Conservation (phyloP, 30 jellyfish, hydroid and myxozoan genomes). For the Rhopilema esculentum region DNA sequence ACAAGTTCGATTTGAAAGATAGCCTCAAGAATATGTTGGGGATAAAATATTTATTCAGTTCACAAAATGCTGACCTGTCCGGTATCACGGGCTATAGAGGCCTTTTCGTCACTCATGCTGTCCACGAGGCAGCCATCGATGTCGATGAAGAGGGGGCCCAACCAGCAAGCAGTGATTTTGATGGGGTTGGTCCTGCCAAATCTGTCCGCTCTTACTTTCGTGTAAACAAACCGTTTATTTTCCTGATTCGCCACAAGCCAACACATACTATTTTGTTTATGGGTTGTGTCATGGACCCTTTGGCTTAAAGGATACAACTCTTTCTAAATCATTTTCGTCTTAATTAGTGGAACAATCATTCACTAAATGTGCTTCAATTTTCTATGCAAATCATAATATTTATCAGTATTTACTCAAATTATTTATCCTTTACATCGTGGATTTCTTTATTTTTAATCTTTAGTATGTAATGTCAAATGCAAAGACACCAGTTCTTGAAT, state of each 20-base stretch:
- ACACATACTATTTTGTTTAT: constrained; percentile 68
- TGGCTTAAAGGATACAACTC: not conserved
- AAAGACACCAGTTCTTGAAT: no score
- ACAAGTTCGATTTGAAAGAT: constrained; percentile 18
- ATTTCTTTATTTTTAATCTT: no score
- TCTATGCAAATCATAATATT: no score
- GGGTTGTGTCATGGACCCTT: constrained; percentile 77
- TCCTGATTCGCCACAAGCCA: constrained; percentile 40
- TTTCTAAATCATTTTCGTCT: no score
- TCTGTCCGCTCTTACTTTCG: constrained; percentile 58
- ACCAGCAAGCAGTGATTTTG: constrained; percentile 66
- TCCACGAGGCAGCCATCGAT: constrained; percentile 64
- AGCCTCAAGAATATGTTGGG: constrained; percentile 48
- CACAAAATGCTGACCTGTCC: constrained; percentile 65
- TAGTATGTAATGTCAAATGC: no score
- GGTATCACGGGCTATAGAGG: constrained; percentile 76
- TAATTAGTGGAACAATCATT: no score
- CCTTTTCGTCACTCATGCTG: constrained; percentile 55
- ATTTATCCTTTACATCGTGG: no score
- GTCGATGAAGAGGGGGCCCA: constrained; percentile 83
- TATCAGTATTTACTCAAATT: no score
- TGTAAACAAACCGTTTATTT: constrained; percentile 72
- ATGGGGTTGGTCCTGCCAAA: constrained; percentile 10
- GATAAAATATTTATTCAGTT: constrained; percentile 53
- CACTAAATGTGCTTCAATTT: no score